Percentiles rank a stretch among this genome's conserved stretches.
These are phyloP conservation scores for Pediacus dermestoides DNA, from an alignment of 2,888 invertebrate species.

Conservation along the genomic window DNA sequence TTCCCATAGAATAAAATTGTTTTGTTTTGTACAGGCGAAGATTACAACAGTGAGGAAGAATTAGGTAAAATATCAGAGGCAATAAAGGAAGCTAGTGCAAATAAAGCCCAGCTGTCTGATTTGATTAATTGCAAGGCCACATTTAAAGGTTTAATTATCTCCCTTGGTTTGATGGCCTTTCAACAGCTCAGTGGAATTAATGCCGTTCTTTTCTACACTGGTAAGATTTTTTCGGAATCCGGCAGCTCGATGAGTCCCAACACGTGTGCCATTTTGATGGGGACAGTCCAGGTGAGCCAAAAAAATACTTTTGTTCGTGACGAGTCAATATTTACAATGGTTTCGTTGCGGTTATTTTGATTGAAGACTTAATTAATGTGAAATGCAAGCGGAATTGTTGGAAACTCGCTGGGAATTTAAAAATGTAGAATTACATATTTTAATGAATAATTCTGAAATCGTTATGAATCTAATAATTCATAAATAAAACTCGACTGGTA, in stretches of 20 bases:
- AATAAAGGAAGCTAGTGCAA: constrained; percentile 50
- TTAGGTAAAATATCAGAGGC: constrained; percentile 52
- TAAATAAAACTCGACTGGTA: too few species aligned
- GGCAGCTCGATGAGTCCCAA: constrained; percentile 37
- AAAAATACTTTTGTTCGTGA: background rate
- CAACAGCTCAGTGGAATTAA: constrained; percentile 49
- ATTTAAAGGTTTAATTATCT: constrained; percentile 37
- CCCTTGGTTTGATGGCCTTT: constrained; percentile 50
- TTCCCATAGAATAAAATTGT: background rate
- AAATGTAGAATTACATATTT: too few species aligned
- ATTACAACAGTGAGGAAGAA: constrained; percentile 58
- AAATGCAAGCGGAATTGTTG: too few species aligned
- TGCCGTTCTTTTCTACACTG: constrained; percentile 45
- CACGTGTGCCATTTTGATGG: constrained; percentile 49
- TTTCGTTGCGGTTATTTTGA: background rate
- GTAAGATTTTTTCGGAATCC: constrained; percentile 41
- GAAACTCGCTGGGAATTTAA: too few species aligned
- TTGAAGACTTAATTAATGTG: background rate
- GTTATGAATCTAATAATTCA: too few species aligned
- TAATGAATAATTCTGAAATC: too few species aligned
- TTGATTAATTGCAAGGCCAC: constrained; percentile 31
- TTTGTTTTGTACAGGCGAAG: constrained; percentile 36
- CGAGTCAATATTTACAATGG: background rate
- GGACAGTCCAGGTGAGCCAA: constrained; percentile 42
- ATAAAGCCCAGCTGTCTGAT: constrained; percentile 52